Evolutionary conservation across 2,888 invertebrate species (phyloP).

Genomic region (Phania funesta): DNA sequence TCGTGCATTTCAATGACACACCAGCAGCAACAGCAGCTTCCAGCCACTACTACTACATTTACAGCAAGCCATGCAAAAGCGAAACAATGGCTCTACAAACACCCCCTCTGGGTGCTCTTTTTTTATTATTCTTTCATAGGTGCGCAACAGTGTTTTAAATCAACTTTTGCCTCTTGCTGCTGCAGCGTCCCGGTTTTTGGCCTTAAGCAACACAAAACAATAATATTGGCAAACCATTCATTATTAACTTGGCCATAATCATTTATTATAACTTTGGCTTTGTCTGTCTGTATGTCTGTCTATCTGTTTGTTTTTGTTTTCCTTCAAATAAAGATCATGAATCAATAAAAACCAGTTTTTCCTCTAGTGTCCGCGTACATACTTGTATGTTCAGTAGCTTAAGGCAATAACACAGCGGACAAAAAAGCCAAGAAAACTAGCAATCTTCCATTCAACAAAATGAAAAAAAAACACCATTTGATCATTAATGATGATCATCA

Average conservation of each 20-base stretch:
- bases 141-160: constrained; percentile 4
- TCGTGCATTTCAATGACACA: constrained; percentile 64
- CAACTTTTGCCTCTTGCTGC: background rate
- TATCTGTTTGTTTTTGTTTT: constrained; percentile 22
- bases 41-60: constrained; percentile 5
- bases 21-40: constrained; percentile 23
- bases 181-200: background rate
- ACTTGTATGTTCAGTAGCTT: constrained; percentile 50
- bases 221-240: constrained; percentile 56
- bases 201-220: background rate
- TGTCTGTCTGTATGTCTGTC: constrained; percentile 1
- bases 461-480: constrained; percentile 26
- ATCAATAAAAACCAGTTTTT: constrained; percentile 63
- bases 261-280: constrained; percentile 1
- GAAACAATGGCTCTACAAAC: constrained; percentile 31
- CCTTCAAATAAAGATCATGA: constrained; percentile 56
- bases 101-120: constrained; percentile 20
- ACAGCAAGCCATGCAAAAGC: background rate
- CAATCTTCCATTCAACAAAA: constrained; percentile 29
- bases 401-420: constrained; percentile 22
- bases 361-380: constrained; percentile 13
- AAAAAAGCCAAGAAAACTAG: constrained; percentile 19
- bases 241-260: constrained; percentile 50
- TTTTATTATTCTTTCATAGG: background rate
- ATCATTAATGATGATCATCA: constrained; percentile 51